Conservation (phyloP, 2,113 vertebrate species). For the Misgurnus anguillicaudatus region DNA sequence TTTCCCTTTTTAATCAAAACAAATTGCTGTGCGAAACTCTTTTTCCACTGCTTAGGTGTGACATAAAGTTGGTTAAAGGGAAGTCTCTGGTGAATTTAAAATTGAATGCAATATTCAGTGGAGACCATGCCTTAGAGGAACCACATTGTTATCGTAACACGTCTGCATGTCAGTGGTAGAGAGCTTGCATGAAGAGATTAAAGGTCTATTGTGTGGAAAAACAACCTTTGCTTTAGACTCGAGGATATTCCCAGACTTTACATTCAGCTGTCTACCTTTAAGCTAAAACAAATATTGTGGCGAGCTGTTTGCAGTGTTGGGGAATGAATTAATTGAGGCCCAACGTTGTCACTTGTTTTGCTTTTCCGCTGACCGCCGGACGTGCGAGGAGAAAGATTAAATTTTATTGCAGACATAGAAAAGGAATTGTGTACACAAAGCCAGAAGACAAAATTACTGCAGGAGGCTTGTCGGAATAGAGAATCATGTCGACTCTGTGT, state of each 20-base stretch:
- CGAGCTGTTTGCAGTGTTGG: slow-evolving; percentile 57
- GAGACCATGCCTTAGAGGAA: slow-evolving; percentile 27
- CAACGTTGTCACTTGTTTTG: slow-evolving; percentile 64
- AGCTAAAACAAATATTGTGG: slow-evolving; percentile 70
- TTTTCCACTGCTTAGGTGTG: slow-evolving; percentile 6
- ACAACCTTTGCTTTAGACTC: slow-evolving; percentile 63
- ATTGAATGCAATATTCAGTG: slow-evolving; percentile 35
- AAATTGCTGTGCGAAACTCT: slow-evolving; percentile 22
- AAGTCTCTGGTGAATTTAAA: slow-evolving; percentile 34
- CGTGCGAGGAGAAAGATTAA: slow-evolving; percentile 62
- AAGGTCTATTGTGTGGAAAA: slow-evolving; percentile 42
- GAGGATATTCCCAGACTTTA: slow-evolving; percentile 64
- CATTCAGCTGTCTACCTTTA: slow-evolving; percentile 58
- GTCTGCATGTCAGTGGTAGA: slow-evolving; percentile 30
- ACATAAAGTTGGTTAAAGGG: slow-evolving; percentile 14
- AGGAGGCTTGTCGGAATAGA: slow-evolving; percentile 66
- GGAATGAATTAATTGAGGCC: slow-evolving; percentile 70
- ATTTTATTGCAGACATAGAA: slow-evolving; percentile 70
- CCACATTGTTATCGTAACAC: slow-evolving; percentile 42
- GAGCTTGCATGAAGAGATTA: slow-evolving; percentile 53
- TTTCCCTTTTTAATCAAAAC: slow-evolving; percentile 31
- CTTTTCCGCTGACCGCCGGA: slow-evolving; percentile 61
- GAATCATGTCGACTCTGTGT: slow-evolving; percentile 69
- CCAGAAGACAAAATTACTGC: slow-evolving; percentile 64
- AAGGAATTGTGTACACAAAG: slow-evolving; percentile 68